Evolutionary conservation across 2,113 vertebrate genomes (phyloP).

Genomic region (Dromiciops gliroides): DNA sequence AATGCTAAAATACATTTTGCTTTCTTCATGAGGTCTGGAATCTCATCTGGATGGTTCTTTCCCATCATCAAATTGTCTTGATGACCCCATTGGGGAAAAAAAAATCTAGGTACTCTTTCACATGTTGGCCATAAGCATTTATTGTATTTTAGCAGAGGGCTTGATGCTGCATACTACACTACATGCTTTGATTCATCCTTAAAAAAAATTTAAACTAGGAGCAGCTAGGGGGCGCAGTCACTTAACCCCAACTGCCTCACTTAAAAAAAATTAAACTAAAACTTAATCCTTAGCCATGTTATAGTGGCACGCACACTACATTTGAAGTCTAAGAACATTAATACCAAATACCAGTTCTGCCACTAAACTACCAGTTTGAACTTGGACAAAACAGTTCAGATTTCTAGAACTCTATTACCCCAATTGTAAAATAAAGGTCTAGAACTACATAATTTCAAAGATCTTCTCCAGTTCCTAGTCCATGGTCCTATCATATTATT

Average conservation of each 20-base stretch:
- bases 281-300: not conserved
- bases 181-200: not conserved
- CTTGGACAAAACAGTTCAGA: not conserved
- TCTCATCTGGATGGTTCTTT: not conserved
- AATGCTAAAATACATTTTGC: constrained; percentile 1
- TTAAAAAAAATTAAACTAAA: not conserved
- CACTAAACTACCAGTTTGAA: not conserved
- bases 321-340: not conserved
- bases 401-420: not conserved
- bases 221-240: too few relatives aligned
- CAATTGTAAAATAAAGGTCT: not conserved
- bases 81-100: not conserved
- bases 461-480: not conserved
- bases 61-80: not conserved
- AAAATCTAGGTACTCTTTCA: constrained; percentile 8
- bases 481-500: not conserved
- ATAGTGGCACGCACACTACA: not conserved
- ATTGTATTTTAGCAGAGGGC: not conserved
- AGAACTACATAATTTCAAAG: not conserved
- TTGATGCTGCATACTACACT: not conserved
- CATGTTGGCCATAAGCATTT: not conserved
- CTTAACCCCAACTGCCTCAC: too few relatives aligned
- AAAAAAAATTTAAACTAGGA: not conserved
- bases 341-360: not conserved
- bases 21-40: not conserved